A percentile compares a stretch with the other conserved stretches of the same genome.
These are phyloP conservation scores for Pampusana beccarii DNA, from an alignment of 2,113 vertebrate genomes.

Conservation along the genomic window DNA sequence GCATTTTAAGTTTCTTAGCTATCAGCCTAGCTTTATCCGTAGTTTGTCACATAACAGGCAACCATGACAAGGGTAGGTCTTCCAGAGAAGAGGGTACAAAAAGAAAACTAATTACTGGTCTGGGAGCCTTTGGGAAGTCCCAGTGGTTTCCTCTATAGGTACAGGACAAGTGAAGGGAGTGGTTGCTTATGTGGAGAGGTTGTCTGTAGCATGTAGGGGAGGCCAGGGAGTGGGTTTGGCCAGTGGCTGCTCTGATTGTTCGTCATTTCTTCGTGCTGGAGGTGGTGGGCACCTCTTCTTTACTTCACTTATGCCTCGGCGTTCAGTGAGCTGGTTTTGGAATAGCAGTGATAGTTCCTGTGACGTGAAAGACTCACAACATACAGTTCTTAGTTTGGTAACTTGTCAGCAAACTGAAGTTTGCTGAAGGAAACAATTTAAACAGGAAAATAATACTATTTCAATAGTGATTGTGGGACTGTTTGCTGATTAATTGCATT, in stretches of 20 bases:
- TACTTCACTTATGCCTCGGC: not conserved
- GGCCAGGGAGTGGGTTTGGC: not conserved
- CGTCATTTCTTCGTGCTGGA: not conserved
- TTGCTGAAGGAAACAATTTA: not conserved
- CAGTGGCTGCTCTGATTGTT: not conserved
- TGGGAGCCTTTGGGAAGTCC: not conserved
- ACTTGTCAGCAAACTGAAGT: not conserved
- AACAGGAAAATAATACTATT: not conserved
- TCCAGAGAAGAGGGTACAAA: not conserved
- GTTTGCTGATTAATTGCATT: not conserved
- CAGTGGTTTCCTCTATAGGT: not conserved
- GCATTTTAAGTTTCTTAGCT: not conserved
- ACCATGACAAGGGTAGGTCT: not conserved
- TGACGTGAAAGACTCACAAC: not conserved
- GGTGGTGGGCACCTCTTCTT: not conserved
- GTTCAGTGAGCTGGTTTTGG: not conserved
- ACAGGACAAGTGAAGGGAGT: not conserved
- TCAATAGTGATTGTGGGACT: not conserved
- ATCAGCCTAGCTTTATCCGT: not conserved
- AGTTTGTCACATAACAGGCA: not conserved
- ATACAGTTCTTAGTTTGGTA: not conserved
- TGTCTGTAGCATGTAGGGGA: not conserved
- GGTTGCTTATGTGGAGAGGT: not conserved
- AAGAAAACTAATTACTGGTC: rapidly evolving
- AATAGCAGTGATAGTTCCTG: not conserved